Conservation (phyloP, 2,888 invertebrate genomes). For the Microctonus brassicae region DNA sequence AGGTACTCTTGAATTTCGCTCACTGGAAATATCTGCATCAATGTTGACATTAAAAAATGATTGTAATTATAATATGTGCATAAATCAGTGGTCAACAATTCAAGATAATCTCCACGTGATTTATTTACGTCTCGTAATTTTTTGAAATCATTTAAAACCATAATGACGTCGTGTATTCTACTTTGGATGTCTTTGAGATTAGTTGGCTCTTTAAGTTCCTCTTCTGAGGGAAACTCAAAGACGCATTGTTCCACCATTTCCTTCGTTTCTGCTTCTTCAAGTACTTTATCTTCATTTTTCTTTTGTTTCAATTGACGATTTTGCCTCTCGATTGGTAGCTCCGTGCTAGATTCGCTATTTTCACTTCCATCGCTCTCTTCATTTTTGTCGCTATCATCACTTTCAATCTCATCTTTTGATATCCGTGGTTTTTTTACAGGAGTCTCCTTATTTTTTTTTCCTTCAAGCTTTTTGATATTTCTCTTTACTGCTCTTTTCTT, state of each 20-base stretch:
- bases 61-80: conserved; percentile 98
- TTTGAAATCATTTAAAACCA: conserved; percentile 85
- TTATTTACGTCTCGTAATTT: conserved; percentile 77
- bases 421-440: neutral
- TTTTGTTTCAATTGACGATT: conserved; percentile 83
- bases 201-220: conserved; percentile 77
- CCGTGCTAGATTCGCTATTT: conserved; percentile 79
- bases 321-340: conserved; percentile 88
- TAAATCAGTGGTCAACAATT: conserved; percentile 85
- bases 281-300: conserved; percentile 77
- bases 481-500: conserved; percentile 78
- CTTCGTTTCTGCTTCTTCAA: conserved; percentile 86
- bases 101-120: conserved; percentile 85
- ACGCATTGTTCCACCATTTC: conserved; percentile 82
- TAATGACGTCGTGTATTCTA: conserved; percentile 87
- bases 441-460: conserved; percentile 30
- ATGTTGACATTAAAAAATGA: conserved; percentile 91
- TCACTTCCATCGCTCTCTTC: conserved; percentile 71
- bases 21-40: conserved; percentile 91
- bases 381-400: conserved; percentile 55
- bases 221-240: conserved; percentile 84
- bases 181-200: conserved; percentile 88
- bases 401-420: conserved; percentile 37
- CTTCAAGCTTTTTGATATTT: conserved; percentile 54
- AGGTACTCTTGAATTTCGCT: conserved; percentile 92